Conservation (phyloP, 2,113 vertebrate genomes). For the Ceyx cyanopectus region DNA sequence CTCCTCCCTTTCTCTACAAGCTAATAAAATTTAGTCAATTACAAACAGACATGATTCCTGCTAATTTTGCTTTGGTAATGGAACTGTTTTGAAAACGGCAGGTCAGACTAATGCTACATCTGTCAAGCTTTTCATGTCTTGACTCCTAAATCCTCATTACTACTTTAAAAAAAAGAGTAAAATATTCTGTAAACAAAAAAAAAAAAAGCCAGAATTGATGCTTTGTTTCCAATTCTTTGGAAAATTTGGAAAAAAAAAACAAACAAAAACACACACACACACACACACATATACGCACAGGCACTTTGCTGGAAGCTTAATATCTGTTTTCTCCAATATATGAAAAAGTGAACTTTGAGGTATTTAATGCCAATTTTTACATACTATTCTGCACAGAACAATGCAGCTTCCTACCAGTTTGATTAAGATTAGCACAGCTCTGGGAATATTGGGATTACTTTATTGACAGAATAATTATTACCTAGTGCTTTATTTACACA, state of each 20-base stretch:
- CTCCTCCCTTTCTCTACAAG: not conserved
- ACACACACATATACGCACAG: not conserved
- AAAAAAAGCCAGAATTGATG: not conserved
- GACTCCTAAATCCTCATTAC: not conserved
- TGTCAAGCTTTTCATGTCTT: not conserved
- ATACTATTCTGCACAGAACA: not conserved
- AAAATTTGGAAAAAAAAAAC: no score
- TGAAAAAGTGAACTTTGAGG: not conserved
- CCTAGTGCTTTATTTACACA: not conserved
- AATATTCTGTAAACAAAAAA: not conserved
- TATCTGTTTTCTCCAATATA: not conserved
- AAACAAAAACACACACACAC: no score
- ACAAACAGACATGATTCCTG: not conserved
- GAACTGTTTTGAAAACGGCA: not conserved
- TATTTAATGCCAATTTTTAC: not conserved
- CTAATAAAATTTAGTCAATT: not conserved
- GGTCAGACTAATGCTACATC: not conserved
- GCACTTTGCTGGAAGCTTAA: not conserved
- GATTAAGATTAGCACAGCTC: not conserved
- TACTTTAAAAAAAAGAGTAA: not conserved
- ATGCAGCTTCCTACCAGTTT: not conserved
- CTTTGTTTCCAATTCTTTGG: not conserved
- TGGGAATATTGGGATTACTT: not conserved
- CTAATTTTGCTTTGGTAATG: not conserved
- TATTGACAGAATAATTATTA: not conserved